Evolutionary conservation across 2,888 invertebrate genomes (phyloP), one percentile per base, ranked within the genome.

Genomic region (Phyto melanocephala): DNA sequence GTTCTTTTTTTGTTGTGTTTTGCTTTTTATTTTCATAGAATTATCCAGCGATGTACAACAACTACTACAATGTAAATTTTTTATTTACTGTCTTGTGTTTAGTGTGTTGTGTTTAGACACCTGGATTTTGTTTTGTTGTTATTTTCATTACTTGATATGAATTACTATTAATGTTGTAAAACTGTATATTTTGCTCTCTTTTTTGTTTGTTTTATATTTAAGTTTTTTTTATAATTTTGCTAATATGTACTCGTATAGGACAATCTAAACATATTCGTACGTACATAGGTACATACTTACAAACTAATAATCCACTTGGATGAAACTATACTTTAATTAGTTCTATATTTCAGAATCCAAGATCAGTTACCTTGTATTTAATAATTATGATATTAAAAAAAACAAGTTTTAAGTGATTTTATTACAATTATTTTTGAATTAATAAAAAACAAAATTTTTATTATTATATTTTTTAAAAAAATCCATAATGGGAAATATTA

Each of bases 101-200:
- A 63, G 15, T n/a, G n/a, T n/a, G n/a, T 28, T 5, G 28, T 20
- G 37, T 45, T 82, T 71, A 79, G 70, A 75, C 82, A 82, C 82
- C 82, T 82, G 79, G 79, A 75, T 82, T 28, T 28, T 28, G 3
- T 28, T 28, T 54, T 72, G 11, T 40, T 63, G 10, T 45, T 54
- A 22, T 13, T 62, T 20, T 15, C 47, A 10, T 22, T 15, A 33
- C 40, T 45, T 40, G 15, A 22, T 42, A 45, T 33, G 28, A 42
- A 60, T 60, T 40, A 40, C 22, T 20, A 68, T 17, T 17, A 54
- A n/a, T 70, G 13, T 77, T 54, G 17, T 45, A 60, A n/a, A n/a
- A n/a, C 35, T 67, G 24, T 58, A 60, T 28, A 50, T 60, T 58
- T 68, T 68, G 15, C n/a, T 63, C 70, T 63, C 33, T 42, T 45